phyloP scores from a whole-genome alignment of 2,888 invertebrate genomes.

The Sinodicranocentrus sp. region DNA sequence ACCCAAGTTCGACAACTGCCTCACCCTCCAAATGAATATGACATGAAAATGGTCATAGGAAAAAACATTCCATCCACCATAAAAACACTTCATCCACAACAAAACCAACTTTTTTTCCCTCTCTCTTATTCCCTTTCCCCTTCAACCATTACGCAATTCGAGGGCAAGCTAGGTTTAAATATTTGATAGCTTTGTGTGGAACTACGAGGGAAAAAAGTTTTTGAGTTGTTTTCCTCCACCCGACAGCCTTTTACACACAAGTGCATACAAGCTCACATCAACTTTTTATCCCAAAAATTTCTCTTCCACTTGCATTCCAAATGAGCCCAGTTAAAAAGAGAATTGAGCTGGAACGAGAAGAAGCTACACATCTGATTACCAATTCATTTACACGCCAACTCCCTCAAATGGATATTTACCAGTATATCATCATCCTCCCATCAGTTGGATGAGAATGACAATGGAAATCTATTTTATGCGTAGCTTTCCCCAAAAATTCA shows the following conservation, averaged over 20 bases:
- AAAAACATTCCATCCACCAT: neutral
- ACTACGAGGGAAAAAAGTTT: conserved; percentile 15
- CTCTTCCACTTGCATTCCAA: neutral
- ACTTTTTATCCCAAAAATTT: neutral
- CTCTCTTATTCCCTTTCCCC: no score
- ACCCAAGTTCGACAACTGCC: no score
- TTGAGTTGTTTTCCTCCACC: conserved; percentile 27
- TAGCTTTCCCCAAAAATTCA: neutral
- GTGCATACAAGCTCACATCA: no score
- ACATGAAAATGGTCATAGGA: neutral
- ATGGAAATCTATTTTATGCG: neutral
- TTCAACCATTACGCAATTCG: no score
- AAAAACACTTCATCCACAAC: neutral
- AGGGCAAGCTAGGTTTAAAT: conserved; percentile 47
- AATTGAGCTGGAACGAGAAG: neutral
- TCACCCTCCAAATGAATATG: neutral
- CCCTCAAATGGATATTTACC: no score
- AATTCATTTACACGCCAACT: no score
- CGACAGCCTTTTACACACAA: neutral
- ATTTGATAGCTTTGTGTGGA: conserved; percentile 30
- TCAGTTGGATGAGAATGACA: neutral
- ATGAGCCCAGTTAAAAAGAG: neutral
- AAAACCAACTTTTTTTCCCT: neutral
- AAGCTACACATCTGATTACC: neutral
- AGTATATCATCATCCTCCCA: no score